phyloP scores from a whole-genome alignment of 2,888 invertebrate genomes.

The Heliconius charithonia region DNA sequence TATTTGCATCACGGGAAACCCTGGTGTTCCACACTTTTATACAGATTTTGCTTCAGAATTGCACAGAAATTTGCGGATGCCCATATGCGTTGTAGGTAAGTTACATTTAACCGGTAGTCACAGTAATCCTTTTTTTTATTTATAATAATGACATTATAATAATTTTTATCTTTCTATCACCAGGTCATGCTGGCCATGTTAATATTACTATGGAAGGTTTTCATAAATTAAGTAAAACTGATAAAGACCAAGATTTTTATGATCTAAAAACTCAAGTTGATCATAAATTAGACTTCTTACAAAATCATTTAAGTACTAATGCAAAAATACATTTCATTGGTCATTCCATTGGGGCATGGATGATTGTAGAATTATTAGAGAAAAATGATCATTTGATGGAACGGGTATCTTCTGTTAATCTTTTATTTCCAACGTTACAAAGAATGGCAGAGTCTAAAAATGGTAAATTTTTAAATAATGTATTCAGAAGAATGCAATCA shows the following conservation, averaged over 20 bases:
- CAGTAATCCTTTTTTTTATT: neutral
- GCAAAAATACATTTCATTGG: conserved; percentile 92
- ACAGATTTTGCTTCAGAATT: conserved; percentile 87
- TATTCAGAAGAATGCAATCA: conserved; percentile 74
- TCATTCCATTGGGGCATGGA: conserved; percentile 96
- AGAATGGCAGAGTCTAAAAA: conserved; percentile 89
- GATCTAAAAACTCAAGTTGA: conserved; percentile 90
- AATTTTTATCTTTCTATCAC: conserved; percentile 26
- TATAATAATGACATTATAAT: neutral
- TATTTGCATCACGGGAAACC: conserved; percentile 93
- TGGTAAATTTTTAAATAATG: conserved; percentile 87
- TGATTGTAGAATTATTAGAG: conserved; percentile 89
- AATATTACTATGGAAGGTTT: conserved; percentile 73
- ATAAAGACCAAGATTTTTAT: conserved; percentile 80
- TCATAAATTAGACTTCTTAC: conserved; percentile 91
- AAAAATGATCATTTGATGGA: conserved; percentile 79
- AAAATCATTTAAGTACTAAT: conserved; percentile 87
- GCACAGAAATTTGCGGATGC: conserved; percentile 84
- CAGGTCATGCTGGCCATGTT: conserved; percentile 91
- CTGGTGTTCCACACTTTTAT: conserved; percentile 93
- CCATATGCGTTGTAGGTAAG: conserved; percentile 91
- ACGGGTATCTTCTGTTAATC: conserved; percentile 85
- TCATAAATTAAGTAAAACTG: conserved; percentile 66
- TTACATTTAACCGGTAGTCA: conserved; percentile 16
- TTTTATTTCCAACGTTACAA: conserved; percentile 95